phyloP scores from a whole-genome alignment of 2,888 invertebrate species.

The Rhagonycha lutea region DNA sequence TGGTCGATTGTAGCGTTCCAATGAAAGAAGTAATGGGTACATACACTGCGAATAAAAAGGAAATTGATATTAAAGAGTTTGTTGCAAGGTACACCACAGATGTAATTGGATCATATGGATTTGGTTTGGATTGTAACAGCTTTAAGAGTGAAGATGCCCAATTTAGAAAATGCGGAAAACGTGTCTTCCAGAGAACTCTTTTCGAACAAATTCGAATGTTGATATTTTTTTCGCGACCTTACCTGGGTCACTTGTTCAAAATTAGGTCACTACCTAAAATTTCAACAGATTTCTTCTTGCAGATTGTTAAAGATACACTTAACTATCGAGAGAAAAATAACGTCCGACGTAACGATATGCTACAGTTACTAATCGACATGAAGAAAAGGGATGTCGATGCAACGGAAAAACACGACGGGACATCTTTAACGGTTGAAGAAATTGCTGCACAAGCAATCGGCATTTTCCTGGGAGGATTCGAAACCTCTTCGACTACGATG shows the following conservation, averaged over 20 bases:
- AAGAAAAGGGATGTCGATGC: constrained; percentile 36
- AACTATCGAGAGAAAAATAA: constrained; percentile 53
- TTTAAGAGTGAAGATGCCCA: constrained; percentile 58
- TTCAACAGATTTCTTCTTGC: too few species aligned
- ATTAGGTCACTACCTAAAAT: too few species aligned
- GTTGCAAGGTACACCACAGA: constrained; percentile 62
- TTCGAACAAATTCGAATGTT: constrained; percentile 16
- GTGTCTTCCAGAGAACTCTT: constrained; percentile 18
- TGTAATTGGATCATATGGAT: constrained; percentile 63
- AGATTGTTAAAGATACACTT: too few species aligned
- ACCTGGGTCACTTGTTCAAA: too few species aligned
- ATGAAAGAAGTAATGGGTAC: constrained; percentile 6
- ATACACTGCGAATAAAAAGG: background rate
- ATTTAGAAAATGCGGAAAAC: constrained; percentile 47
- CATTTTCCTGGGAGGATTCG: constrained; percentile 49
- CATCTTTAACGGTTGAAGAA: constrained; percentile 19
- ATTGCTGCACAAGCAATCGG: constrained; percentile 40
- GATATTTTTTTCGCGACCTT: too few species aligned
- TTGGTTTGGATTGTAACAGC: constrained; percentile 64
- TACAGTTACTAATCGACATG: constrained; percentile 59
- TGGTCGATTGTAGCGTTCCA: constrained; percentile 51
- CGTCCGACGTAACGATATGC: constrained; percentile 58
- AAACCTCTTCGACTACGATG: constrained; percentile 52
- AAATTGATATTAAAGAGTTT: constrained; percentile 49
- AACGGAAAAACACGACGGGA: background rate